Percentiles rank a stretch among this genome's conserved stretches.
These are phyloP conservation scores for Drosophila nr. perissopoda DNA, from an alignment of 2,888 invertebrate species.

Conservation along the genomic window DNA sequence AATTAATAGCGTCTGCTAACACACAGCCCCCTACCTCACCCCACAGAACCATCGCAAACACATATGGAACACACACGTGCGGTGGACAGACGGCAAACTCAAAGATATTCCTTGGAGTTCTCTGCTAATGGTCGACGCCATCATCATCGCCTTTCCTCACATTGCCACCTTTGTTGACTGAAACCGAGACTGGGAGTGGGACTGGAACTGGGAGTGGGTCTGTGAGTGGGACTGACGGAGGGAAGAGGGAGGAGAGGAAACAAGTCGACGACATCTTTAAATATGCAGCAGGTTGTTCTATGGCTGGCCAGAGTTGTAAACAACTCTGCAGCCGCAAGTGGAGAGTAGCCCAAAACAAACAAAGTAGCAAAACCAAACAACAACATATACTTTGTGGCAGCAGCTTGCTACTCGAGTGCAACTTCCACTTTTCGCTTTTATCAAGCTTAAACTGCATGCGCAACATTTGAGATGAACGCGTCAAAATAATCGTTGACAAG, in stretches of 20 bases:
- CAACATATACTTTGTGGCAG: slow-evolving; percentile 43
- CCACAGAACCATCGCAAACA: slow-evolving; percentile 18
- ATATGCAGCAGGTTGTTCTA: slow-evolving; percentile 70
- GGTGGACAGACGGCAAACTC: slow-evolving; percentile 51
- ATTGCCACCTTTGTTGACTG: slow-evolving; percentile 71
- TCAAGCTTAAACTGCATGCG: slow-evolving; percentile 12
- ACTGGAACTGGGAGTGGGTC: neutral
- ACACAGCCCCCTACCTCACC: slow-evolving; percentile 10
- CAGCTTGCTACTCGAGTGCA: slow-evolving; percentile 52
- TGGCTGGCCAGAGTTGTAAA: slow-evolving; percentile 57
- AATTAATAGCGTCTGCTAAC: slow-evolving; percentile 76
- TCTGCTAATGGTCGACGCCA: slow-evolving; percentile 58
- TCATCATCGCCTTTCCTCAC: slow-evolving; percentile 22
- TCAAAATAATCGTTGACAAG: slow-evolving; percentile 1
- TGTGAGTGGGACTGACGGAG: neutral
- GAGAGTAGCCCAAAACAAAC: slow-evolving; percentile 68
- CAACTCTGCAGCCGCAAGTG: slow-evolving; percentile 73
- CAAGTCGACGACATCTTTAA: slow-evolving; percentile 75
- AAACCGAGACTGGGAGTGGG: slow-evolving; percentile 1
- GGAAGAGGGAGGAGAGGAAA: slow-evolving; percentile 2
- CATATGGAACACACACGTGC: slow-evolving; percentile 4
- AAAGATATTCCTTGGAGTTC: slow-evolving; percentile 60
- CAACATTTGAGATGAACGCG: slow-evolving; percentile 8
- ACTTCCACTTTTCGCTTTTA: slow-evolving; percentile 55
- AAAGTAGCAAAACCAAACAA: slow-evolving; percentile 38